phyloP scores from a whole-genome alignment of 2,113 vertebrate species.

The Periophthalmus modestus region DNA sequence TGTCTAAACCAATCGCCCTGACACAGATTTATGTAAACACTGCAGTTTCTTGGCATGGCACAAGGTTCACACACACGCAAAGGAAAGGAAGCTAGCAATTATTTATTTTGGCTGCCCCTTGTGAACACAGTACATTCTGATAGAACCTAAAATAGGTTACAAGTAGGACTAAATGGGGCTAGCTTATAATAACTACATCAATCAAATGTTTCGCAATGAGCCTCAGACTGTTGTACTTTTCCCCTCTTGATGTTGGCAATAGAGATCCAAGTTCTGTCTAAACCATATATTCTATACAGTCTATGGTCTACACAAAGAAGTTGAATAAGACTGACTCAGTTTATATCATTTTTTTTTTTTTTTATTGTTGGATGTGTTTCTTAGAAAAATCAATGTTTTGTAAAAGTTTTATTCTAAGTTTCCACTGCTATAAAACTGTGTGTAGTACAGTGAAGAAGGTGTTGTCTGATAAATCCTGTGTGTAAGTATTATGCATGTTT shows the following conservation, averaged over 20 bases:
- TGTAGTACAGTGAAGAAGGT: slow-evolving; percentile 52
- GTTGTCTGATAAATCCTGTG: slow-evolving; percentile 47
- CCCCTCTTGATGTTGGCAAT: no score
- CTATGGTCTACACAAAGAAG: background rate
- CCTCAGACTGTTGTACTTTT: no score
- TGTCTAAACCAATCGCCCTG: slow-evolving; percentile 69
- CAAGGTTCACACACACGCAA: slow-evolving; percentile 38
- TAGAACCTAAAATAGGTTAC: slow-evolving; percentile 12
- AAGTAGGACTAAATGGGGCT: slow-evolving; percentile 1
- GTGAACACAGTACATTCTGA: slow-evolving; percentile 28
- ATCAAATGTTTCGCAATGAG: background rate
- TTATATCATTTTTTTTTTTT: slow-evolving; percentile 64
- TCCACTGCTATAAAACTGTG: slow-evolving; percentile 57
- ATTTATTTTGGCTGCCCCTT: slow-evolving; percentile 40
- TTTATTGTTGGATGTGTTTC: slow-evolving; percentile 56
- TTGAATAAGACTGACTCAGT: slow-evolving; percentile 9
- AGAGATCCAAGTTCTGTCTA: background rate
- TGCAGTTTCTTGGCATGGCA: slow-evolving; percentile 58
- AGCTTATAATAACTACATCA: background rate
- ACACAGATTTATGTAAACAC: slow-evolving; percentile 66
- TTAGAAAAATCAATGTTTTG: slow-evolving; percentile 65
- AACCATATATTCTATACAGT: no score
- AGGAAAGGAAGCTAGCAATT: slow-evolving; percentile 37
- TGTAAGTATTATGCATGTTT: slow-evolving; percentile 26
- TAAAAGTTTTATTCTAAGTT: slow-evolving; percentile 57